Conservation (phyloP, 2,888 invertebrate genomes). For the Pteria penguin region DNA sequence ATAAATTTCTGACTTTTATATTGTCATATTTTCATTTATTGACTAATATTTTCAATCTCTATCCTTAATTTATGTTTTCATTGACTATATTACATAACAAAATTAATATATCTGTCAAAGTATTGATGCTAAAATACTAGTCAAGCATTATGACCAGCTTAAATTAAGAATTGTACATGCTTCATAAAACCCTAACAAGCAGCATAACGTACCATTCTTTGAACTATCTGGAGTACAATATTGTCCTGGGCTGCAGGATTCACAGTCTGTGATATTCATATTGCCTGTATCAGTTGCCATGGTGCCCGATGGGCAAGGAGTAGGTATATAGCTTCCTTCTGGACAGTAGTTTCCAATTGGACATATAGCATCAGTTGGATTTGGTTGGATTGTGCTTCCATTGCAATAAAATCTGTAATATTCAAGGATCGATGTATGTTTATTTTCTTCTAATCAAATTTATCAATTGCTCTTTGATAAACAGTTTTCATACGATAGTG, state of each 20-base stretch:
- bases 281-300: constrained; percentile 73
- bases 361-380: constrained; percentile 69
- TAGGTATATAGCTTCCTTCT: constrained; percentile 69
- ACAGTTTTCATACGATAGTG: too few species aligned
- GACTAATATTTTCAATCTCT: too few species aligned
- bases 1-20: too few species aligned
- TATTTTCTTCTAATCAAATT: not conserved
- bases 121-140: too few species aligned
- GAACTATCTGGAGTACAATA: constrained; percentile 76
- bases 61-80: too few species aligned
- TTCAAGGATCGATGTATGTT: not conserved
- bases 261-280: constrained; percentile 71
- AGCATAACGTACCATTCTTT: constrained; percentile 66
- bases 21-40: too few species aligned
- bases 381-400: constrained; percentile 72
- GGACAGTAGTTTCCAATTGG: constrained; percentile 79
- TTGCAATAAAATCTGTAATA: constrained; percentile 76
- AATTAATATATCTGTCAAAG: too few species aligned
- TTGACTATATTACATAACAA: too few species aligned
- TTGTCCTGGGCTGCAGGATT: constrained; percentile 70
- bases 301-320: constrained; percentile 74
- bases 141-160: too few species aligned
- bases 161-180: too few species aligned
- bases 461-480: not conserved
- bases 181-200: too few species aligned